A percentile compares a stretch with the other conserved stretches of the same genome.
phyloP scores from a whole-genome alignment of 2,797 vertebrate genomes.

The Intellagama lesueurii region DNA sequence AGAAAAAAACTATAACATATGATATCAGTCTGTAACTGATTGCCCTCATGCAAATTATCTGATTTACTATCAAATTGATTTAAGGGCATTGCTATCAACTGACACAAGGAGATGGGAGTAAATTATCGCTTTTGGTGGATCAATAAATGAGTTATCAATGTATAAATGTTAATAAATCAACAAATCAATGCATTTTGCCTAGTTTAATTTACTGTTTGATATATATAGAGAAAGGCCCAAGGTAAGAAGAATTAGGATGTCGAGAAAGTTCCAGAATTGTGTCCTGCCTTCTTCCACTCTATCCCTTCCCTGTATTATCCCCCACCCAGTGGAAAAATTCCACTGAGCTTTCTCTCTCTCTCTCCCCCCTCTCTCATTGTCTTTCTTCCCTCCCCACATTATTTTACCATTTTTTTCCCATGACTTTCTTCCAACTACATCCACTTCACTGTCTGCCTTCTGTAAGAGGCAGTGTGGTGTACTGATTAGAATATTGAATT shows the following conservation, averaged over 20 bases:
- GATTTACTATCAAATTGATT: slow-evolving; percentile 10
- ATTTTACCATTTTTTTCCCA: background rate
- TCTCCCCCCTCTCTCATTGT: background rate
- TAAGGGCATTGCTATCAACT: background rate
- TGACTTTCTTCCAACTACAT: too few species aligned
- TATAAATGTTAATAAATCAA: background rate
- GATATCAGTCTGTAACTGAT: background rate
- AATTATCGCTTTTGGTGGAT: background rate
- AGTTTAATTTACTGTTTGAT: background rate
- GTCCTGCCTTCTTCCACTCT: background rate
- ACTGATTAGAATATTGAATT: too few species aligned
- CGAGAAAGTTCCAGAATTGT: background rate
- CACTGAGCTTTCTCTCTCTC: background rate
- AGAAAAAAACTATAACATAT: background rate
- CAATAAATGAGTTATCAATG: background rate
- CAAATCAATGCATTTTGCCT: background rate
- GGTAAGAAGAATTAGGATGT: background rate
- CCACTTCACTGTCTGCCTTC: too few species aligned
- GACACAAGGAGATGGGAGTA: background rate
- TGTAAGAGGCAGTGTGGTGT: too few species aligned
- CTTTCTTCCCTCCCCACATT: background rate
- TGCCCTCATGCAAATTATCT: background rate
- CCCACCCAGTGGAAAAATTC: too few species aligned
- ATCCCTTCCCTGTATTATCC: background rate
- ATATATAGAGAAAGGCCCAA: background rate